Percentiles rank a stretch among this genome's conserved stretches.
Evolutionary conservation across 2,113 vertebrate species (phyloP).

Genomic region (Arothron firmamentum): DNA sequence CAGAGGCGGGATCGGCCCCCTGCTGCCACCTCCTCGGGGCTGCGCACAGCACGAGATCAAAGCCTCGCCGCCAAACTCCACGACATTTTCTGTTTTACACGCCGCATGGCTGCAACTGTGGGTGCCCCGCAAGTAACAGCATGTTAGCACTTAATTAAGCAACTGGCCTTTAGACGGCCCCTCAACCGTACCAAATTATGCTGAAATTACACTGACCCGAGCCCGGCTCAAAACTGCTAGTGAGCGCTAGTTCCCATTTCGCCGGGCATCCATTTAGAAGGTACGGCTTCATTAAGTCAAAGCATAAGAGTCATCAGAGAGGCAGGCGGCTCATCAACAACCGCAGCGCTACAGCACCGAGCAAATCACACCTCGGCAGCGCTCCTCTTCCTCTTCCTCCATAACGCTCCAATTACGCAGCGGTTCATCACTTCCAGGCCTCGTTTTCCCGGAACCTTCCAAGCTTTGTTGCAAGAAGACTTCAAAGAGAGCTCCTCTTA

Average conservation of each 20-base stretch:
- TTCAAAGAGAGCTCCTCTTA: too few relatives aligned
- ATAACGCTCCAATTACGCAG: background rate
- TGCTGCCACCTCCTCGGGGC: slow-evolving; percentile 39
- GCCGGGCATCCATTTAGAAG: background rate
- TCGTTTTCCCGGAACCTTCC: background rate
- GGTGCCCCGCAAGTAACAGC: slow-evolving; percentile 17
- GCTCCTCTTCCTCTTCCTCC: background rate
- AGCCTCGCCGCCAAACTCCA: slow-evolving; percentile 32
- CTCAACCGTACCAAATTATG: slow-evolving; percentile 12
- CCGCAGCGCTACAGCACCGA: background rate
- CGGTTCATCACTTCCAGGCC: background rate
- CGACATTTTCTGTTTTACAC: slow-evolving; percentile 25
- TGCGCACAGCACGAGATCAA: slow-evolving; percentile 30
- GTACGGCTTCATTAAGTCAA: slow-evolving; percentile 1
- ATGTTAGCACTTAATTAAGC: slow-evolving; percentile 17
- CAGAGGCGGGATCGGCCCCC: slow-evolving; percentile 2
- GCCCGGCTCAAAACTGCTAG: background rate
- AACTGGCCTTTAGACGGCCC: slow-evolving; percentile 7
- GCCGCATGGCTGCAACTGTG: slow-evolving; percentile 14
- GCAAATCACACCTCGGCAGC: background rate
- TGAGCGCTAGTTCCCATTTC: background rate
- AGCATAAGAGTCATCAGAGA: slow-evolving; percentile 6
- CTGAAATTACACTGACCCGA: slow-evolving; percentile 12
- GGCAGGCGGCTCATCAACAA: background rate
- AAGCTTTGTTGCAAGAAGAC: too few relatives aligned